These are phyloP conservation scores for Meles meles DNA, from an alignment of 2,113 vertebrate genomes.

Conservation along the genomic window DNA sequence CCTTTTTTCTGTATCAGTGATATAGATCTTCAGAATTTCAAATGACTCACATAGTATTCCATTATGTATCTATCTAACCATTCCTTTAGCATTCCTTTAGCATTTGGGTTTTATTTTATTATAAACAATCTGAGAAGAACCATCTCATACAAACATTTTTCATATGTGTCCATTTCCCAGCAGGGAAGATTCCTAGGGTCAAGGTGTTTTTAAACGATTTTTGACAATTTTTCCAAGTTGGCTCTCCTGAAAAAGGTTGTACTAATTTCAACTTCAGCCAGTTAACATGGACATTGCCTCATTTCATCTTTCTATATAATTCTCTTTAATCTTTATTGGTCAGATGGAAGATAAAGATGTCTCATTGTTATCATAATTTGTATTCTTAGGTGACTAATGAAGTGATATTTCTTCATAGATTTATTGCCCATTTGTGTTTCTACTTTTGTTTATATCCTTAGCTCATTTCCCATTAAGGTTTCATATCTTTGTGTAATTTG, in stretches of 20 bases:
- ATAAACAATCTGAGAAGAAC: not conserved
- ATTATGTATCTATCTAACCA: not conserved
- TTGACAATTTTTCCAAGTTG: constrained; percentile 23
- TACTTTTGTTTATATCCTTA: not conserved
- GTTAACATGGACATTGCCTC: not conserved
- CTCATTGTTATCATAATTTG: not conserved
- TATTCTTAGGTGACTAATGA: constrained; percentile 1
- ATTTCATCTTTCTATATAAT: not conserved
- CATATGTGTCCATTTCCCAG: not conserved
- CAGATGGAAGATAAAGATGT: not conserved
- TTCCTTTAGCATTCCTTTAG: not conserved
- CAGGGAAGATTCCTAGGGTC: not conserved
- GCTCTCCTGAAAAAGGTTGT: not conserved
- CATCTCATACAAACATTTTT: not conserved
- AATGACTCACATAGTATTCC: not conserved
- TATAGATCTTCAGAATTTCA: not conserved
- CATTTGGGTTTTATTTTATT: constrained; percentile 15
- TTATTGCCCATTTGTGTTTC: not conserved
- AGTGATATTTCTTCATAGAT: not conserved
- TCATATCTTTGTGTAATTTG: not conserved
- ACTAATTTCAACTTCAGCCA: not conserved
- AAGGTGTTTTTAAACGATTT: not conserved
- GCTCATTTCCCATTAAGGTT: not conserved
- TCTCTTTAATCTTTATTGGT: not conserved
- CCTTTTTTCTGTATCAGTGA: not conserved